A percentile compares a stretch with the other conserved stretches of the same genome.
Conservation (phyloP, 2,888 invertebrate species). For the Euclidia mi region DNA sequence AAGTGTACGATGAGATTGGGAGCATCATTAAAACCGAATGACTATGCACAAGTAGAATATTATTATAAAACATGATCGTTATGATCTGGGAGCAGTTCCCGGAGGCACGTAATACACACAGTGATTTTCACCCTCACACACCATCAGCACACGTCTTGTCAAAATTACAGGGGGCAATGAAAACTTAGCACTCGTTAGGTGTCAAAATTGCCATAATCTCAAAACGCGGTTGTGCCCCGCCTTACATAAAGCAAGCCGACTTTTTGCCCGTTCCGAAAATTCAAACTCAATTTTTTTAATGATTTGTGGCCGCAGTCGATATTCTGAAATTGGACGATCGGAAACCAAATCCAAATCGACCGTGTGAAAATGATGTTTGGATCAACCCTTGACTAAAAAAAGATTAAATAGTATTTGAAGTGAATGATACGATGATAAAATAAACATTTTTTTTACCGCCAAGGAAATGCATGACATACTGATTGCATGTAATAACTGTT, state of each 20-base stretch:
- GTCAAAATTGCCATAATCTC: conserved; percentile 90
- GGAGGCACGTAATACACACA: conserved; percentile 72
- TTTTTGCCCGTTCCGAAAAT: conserved; percentile 82
- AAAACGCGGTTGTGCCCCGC: conserved; percentile 79
- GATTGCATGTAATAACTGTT: too few species aligned
- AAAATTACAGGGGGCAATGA: conserved; percentile 83
- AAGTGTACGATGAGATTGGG: conserved; percentile 70
- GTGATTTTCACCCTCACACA: conserved; percentile 59
- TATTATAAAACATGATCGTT: conserved; percentile 84
- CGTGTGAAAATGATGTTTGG: conserved; percentile 84
- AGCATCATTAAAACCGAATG: conserved; percentile 84
- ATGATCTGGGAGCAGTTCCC: conserved; percentile 72
- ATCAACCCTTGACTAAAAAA: conserved; percentile 58
- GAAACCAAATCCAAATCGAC: conserved; percentile 77
- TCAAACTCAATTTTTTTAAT: conserved; percentile 85
- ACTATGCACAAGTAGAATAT: conserved; percentile 78
- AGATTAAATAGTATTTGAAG: conserved; percentile 17
- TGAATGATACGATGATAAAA: background rate
- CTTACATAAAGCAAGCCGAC: conserved; percentile 83
- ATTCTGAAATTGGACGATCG: conserved; percentile 85
- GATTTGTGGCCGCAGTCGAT: conserved; percentile 87
- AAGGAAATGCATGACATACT: background rate
- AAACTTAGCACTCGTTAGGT: conserved; percentile 88
- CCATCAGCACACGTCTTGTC: conserved; percentile 75
- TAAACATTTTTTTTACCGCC: conserved; percentile 2